Evolutionary conservation across 2,888 invertebrate species (phyloP).

Genomic region (Nomada fucata): DNA sequence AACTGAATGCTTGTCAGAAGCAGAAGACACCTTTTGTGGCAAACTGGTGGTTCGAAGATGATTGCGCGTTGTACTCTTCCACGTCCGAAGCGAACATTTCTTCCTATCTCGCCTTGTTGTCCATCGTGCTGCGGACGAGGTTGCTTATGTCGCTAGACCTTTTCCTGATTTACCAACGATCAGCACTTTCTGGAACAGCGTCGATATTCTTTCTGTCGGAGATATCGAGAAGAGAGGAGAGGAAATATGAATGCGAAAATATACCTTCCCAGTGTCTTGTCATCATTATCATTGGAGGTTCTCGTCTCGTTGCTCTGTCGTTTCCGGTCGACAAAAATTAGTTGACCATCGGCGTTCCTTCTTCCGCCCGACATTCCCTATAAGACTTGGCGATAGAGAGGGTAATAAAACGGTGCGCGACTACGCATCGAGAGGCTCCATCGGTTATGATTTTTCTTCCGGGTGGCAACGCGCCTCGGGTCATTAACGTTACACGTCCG

Average conservation of each 20-base stretch:
- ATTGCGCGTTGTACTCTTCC: constrained; percentile 81
- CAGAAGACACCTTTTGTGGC: constrained; percentile 82
- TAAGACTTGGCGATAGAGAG: constrained; percentile 8
- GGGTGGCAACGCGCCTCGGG: constrained; percentile 36
- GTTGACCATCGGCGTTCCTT: too few relatives aligned
- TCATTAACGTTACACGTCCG: constrained; percentile 57
- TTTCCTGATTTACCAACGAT: constrained; percentile 41
- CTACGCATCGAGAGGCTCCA: constrained; percentile 26
- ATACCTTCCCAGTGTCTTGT: too few relatives aligned
- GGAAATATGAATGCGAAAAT: too few relatives aligned
- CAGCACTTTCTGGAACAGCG: constrained; percentile 18
- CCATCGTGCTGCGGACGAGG: constrained; percentile 7
- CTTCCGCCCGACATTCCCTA: too few relatives aligned
- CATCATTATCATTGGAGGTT: too few relatives aligned
- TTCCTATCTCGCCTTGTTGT: constrained; percentile 28
- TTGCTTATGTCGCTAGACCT: constrained; percentile 13
- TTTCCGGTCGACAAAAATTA: too few relatives aligned
- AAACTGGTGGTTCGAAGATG: constrained; percentile 81
- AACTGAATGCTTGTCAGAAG: constrained; percentile 82
- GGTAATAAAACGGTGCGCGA: background rate
- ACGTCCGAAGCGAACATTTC: constrained; percentile 77
- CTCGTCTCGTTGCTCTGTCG: too few relatives aligned
- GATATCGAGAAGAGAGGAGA: background rate
- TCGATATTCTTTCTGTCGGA: background rate
- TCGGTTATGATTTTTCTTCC: constrained; percentile 48